Evolutionary conservation across 2,113 vertebrate species (phyloP), one percentile per base, ranked within the genome.

Genomic region (Pica pica): DNA sequence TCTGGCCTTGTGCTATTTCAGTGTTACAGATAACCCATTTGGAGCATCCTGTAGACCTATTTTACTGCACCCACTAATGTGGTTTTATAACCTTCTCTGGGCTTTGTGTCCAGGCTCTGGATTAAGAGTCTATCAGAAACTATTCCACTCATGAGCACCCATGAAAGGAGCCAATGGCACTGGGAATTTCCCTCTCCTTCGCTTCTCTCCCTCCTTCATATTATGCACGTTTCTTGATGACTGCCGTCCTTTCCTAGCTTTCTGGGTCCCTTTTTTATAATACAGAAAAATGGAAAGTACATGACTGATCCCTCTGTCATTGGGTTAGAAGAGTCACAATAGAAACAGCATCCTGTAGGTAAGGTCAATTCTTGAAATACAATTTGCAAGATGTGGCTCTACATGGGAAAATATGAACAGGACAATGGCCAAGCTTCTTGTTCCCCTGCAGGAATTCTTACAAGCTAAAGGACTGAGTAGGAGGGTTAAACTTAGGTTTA

Each of bases 1-100:
- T 89, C 73, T 95, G 75, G 63, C 73, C 76, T 75, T 75, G 37
- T 57, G 64, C 73, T 91, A 56, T 94, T 94, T 93, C 68, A 41
- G 64, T 74, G 52, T 35, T 37, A 71, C 2, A 81, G 88, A 83
- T 49, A 94, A 82, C 28, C 88, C 90, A 94, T 93, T 87, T 94
- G 83, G 73, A 95, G 83, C 57, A 90, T 78, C 83, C 77, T 87
- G 22, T 81, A 81, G 88, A 64, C 76, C 68, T 90, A 33, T 83
- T 93, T 86, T 83, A 60, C 93, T 71, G 52, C 31, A 87, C n/a
- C 44, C 5, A 0, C 39, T 95, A 95, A 93, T 86, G 82, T 0
- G 1, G 17, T 82, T 86, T 94, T 83, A 56, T 86, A 83, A 77
- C 85, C 71, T 83, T 83, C 0, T 0, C 39, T 64, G 71, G 73